phyloP scores from a whole-genome alignment of 1,140 invertebrate species.

The Conus betulinus region DNA sequence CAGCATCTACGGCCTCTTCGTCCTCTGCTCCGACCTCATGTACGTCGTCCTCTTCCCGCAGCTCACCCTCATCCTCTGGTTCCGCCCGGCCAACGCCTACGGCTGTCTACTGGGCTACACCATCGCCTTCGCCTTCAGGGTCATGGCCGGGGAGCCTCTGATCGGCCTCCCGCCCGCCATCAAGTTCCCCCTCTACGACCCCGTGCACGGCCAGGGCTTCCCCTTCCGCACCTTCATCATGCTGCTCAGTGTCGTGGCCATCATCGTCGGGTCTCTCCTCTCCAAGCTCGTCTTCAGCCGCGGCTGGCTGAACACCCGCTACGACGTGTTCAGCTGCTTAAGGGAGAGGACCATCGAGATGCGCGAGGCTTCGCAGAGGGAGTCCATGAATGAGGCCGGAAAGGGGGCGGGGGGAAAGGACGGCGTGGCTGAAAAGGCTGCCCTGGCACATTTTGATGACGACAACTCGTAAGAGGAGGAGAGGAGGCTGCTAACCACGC shows the following conservation, averaged over 20 bases:
- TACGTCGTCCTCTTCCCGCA: conserved; percentile 65
- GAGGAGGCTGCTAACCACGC: too few relatives aligned
- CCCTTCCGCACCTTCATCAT: conserved; percentile 66
- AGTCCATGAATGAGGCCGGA: not conserved
- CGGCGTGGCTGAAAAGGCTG: not conserved
- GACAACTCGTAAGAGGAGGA: not conserved
- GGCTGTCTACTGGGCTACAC: conserved; percentile 89
- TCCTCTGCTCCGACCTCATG: conserved; percentile 61
- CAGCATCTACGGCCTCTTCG: conserved; percentile 61
- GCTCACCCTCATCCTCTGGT: conserved; percentile 54
- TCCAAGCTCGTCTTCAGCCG: conserved; percentile 52
- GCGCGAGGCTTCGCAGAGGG: not conserved
- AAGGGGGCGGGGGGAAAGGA: not conserved
- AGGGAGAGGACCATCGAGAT: conserved; percentile 31
- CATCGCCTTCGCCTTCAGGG: conserved; percentile 88
- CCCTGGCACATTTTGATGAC: not conserved
- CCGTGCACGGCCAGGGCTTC: conserved; percentile 73
- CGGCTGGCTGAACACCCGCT: conserved; percentile 33
- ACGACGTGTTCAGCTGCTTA: conserved; percentile 40
- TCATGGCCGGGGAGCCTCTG: conserved; percentile 90
- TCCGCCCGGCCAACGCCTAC: conserved; percentile 88
- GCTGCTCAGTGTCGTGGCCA: conserved; percentile 46
- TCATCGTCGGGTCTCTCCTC: conserved; percentile 52
- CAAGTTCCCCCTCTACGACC: conserved; percentile 89
- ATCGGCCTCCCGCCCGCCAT: conserved; percentile 88